Evolutionary conservation across 2,888 invertebrate species (phyloP).

Genomic region (Lottia gigantea): DNA sequence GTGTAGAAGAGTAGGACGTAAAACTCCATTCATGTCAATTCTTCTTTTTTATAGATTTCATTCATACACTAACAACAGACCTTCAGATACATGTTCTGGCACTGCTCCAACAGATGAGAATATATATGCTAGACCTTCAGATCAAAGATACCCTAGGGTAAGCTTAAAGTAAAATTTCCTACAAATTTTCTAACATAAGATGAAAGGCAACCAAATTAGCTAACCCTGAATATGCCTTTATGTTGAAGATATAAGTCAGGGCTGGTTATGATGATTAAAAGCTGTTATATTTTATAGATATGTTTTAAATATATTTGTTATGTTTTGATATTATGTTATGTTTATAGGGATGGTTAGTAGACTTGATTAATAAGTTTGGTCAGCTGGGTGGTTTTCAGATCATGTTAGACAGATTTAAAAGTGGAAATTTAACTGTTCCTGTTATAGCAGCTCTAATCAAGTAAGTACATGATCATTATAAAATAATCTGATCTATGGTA

Average conservation of each 20-base stretch:
- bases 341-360: slow-evolving; percentile 88
- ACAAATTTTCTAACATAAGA: too few relatives aligned
- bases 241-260: too few relatives aligned
- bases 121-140: slow-evolving; percentile 79
- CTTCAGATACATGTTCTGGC: slow-evolving; percentile 79
- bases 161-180: slow-evolving; percentile 13
- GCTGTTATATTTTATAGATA: too few relatives aligned
- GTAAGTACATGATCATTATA: too few relatives aligned
- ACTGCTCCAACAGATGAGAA: slow-evolving; percentile 77
- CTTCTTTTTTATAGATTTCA: slow-evolving; percentile 76
- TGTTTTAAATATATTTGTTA: neutral
- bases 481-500: too few relatives aligned
- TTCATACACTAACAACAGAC: slow-evolving; percentile 83
- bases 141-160: slow-evolving; percentile 83
- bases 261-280: too few relatives aligned
- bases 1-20: too few relatives aligned
- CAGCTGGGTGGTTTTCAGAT: slow-evolving; percentile 89
- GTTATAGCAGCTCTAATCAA: slow-evolving; percentile 82
- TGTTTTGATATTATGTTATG: neutral
- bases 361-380: slow-evolving; percentile 94
- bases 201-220: too few relatives aligned
- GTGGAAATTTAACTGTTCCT: slow-evolving; percentile 78
- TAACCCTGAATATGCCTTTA: too few relatives aligned
- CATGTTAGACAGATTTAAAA: slow-evolving; percentile 68
- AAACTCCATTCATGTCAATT: too few relatives aligned